phyloP scores from a whole-genome alignment of 2,888 invertebrate genomes.

The Melanostoma mellinum region DNA sequence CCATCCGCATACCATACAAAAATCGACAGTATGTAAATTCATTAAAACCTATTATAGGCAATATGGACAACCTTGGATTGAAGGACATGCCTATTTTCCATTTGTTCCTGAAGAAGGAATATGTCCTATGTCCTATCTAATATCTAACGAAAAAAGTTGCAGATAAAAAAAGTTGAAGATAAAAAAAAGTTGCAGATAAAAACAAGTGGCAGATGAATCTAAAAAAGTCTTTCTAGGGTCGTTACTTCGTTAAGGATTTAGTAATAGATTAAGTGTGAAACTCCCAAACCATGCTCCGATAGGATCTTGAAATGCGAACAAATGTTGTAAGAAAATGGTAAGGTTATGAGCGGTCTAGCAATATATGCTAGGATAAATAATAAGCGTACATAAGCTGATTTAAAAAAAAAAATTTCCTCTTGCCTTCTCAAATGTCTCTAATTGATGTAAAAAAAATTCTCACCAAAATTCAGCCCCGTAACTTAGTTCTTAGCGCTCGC shows the following conservation, averaged over 20 bases:
- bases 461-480: too few species aligned
- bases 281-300: constrained; percentile 14
- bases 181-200: too few species aligned
- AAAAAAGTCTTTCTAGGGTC: constrained; percentile 3
- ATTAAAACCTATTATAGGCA: constrained; percentile 7
- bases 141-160: too few species aligned
- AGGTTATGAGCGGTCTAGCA: neutral
- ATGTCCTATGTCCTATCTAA: too few species aligned
- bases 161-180: too few species aligned
- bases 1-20: constrained; percentile 13
- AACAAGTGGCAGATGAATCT: too few species aligned
- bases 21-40: constrained; percentile 10
- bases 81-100: constrained; percentile 8
- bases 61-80: constrained; percentile 17
- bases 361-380: constrained; percentile 1
- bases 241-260: neutral
- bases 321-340: constrained; percentile 14
- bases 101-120: constrained; percentile 11
- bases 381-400: neutral
- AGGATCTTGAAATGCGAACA: constrained; percentile 16
- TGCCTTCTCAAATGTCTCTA: too few species aligned
- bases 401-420: too few species aligned
- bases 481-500: too few species aligned
- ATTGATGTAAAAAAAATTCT: too few species aligned
- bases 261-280: neutral